Evolutionary conservation across 2,113 vertebrate species (phyloP).

Genomic region (Tachycineta bicolor): DNA sequence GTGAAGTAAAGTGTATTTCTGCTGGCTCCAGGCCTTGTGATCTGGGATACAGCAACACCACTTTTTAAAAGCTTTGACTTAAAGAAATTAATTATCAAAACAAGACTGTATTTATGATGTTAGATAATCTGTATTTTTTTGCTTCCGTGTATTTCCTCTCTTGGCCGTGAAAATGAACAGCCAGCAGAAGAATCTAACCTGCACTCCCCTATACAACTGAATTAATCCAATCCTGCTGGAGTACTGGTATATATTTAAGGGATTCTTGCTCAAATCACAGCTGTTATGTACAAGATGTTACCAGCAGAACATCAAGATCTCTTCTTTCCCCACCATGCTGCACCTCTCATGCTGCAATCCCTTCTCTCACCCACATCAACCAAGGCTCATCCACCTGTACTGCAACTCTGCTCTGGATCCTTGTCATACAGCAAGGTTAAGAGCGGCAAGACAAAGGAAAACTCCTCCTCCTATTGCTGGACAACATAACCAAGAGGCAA

Average conservation of each 20-base stretch:
- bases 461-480: not conserved
- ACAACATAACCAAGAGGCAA: not conserved
- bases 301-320: rapidly evolving
- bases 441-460: rapidly evolving
- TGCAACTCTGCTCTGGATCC: not conserved
- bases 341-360: not conserved
- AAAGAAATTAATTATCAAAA: not conserved
- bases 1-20: not conserved
- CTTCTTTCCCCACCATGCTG: not conserved
- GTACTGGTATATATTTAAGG: not conserved
- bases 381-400: not conserved
- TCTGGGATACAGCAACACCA: not conserved
- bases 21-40: not conserved
- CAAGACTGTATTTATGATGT: not conserved
- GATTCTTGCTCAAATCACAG: not conserved
- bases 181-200: not conserved
- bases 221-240: not conserved
- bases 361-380: not conserved
- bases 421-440: not conserved
- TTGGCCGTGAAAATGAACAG: not conserved
- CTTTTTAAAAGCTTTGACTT: not conserved
- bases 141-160: not conserved
- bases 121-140: not conserved
- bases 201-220: not conserved
- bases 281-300: not conserved